These are phyloP conservation scores for Grus americana DNA, from an alignment of 2,113 vertebrate genomes.

Conservation along the genomic window DNA sequence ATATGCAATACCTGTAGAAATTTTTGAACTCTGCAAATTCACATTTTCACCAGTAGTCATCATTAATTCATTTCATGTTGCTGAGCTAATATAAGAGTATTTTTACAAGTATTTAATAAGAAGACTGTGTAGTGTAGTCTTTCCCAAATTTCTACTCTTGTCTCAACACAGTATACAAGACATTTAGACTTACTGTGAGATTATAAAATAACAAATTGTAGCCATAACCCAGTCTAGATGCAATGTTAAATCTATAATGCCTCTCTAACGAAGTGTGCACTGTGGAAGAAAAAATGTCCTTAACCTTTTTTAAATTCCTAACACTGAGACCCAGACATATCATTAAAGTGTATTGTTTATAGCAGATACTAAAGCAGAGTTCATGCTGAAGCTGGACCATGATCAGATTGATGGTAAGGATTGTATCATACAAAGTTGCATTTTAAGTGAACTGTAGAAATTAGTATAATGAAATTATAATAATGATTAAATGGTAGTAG, in stretches of 20 bases:
- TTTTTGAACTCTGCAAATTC: background rate
- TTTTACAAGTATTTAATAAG: background rate
- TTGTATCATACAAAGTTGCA: background rate
- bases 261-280: background rate
- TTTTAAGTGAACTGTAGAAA: background rate
- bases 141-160: background rate
- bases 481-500: background rate
- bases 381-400: background rate
- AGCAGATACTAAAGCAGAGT: background rate
- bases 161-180: background rate
- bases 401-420: background rate
- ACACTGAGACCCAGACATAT: background rate
- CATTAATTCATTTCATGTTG: background rate
- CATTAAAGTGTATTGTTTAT: background rate
- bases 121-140: accelerated
- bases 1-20: background rate
- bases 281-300: background rate
- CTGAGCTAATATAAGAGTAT: background rate
- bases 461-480: background rate
- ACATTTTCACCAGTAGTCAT: background rate
- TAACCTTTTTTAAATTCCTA: background rate
- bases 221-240: background rate
- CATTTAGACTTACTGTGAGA: background rate
- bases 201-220: background rate
- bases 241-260: background rate